phyloP scores from a whole-genome alignment of 2,113 vertebrate genomes.

The Pomatorhinus ruficollis region DNA sequence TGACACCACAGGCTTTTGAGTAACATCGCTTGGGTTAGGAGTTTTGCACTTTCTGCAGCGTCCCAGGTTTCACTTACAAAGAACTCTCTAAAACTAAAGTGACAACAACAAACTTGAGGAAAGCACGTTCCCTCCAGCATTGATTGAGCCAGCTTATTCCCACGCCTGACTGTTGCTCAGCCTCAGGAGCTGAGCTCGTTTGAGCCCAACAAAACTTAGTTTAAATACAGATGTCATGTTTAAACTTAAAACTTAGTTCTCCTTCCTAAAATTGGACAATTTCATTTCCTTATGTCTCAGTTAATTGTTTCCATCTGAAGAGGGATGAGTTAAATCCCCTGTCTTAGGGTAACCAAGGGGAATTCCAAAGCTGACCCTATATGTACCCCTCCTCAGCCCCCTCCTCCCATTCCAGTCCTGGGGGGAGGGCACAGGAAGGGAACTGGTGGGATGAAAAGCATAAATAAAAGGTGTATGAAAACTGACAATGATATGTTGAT shows the following conservation, averaged over 20 bases:
- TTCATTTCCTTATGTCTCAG: neutral
- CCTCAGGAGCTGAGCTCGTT: neutral
- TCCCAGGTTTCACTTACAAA: neutral
- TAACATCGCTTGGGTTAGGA: neutral
- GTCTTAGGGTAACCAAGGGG: neutral
- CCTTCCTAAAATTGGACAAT: neutral
- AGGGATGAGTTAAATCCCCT: neutral
- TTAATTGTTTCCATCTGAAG: neutral
- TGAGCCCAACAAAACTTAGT: neutral
- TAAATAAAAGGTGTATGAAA: neutral
- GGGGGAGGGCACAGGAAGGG: neutral
- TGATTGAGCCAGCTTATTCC: neutral
- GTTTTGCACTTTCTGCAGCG: neutral
- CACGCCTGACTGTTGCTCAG: neutral
- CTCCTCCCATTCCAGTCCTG: neutral
- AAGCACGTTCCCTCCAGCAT: neutral
- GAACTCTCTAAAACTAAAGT: neutral
- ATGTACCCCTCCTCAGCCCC: neutral
- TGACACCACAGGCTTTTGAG: neutral
- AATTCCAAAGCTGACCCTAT: accelerated
- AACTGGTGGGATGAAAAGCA: neutral
- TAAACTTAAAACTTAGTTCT: neutral
- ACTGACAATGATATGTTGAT: neutral
- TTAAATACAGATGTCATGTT: neutral
- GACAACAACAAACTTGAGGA: neutral